phyloP scores from a whole-genome alignment of 2,113 vertebrate species.

The Siniperca knerii region DNA sequence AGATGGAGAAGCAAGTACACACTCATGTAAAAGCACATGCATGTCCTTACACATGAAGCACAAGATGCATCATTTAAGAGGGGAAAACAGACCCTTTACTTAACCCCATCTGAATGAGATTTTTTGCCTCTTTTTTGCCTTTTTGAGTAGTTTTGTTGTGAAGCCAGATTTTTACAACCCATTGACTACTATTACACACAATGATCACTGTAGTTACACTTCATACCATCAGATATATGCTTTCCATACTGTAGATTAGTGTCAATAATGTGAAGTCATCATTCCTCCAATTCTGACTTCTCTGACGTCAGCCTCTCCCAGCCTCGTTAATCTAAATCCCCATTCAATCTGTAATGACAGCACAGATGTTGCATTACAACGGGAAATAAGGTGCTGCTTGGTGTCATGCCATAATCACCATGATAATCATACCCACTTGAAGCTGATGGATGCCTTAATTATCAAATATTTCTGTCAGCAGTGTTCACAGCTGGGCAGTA shows the following conservation, averaged over 20 bases:
- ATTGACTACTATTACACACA: background rate
- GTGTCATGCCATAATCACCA: constrained; percentile 1
- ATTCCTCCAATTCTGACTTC: background rate
- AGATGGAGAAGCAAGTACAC: constrained; percentile 14
- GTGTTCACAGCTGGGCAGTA: background rate
- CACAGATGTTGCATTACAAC: constrained; percentile 47
- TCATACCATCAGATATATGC: background rate
- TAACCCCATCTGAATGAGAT: background rate
- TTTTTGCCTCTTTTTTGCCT: background rate
- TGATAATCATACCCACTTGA: background rate
- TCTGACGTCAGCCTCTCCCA: background rate
- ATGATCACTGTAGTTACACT: background rate
- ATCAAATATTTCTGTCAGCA: background rate
- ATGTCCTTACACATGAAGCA: background rate
- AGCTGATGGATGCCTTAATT: constrained; percentile 16
- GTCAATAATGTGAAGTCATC: constrained; percentile 6
- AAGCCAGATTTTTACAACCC: background rate
- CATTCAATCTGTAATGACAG: constrained; percentile 42
- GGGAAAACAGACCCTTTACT: background rate
- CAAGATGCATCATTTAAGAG: background rate
- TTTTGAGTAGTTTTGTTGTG: background rate
- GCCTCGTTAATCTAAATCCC: constrained; percentile 14
- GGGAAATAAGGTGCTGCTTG: constrained; percentile 25
- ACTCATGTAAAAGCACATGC: background rate
- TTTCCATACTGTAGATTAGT: background rate